A percentile compares a stretch with the other conserved stretches of the same genome.
Evolutionary conservation across 2,888 invertebrate genomes (phyloP).

Genomic region (Dryobotodes eremita): DNA sequence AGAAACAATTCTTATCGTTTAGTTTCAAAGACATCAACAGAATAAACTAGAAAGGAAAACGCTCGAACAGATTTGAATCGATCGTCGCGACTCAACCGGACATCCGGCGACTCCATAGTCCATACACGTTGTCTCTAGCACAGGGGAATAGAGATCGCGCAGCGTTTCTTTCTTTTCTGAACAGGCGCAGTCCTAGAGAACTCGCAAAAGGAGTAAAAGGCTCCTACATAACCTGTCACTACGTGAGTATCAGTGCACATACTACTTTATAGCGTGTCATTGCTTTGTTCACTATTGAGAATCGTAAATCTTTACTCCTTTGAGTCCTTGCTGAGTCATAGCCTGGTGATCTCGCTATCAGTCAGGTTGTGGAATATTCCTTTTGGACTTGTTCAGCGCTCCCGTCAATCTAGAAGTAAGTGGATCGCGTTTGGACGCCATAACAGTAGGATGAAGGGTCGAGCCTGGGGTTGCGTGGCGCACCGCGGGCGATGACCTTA

Average conservation of each 20-base stretch:
- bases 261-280: constrained; percentile 75
- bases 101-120: constrained; percentile 88
- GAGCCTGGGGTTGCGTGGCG: constrained; percentile 68
- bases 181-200: constrained; percentile 90
- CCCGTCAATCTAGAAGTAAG: constrained; percentile 76
- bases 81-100: constrained; percentile 81
- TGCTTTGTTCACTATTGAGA: constrained; percentile 69
- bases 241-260: constrained; percentile 87
- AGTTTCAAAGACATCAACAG: constrained; percentile 44
- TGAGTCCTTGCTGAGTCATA: constrained; percentile 77
- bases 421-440: constrained; percentile 78
- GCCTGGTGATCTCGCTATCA: constrained; percentile 69
- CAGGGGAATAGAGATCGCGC: constrained; percentile 88
- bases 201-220: constrained; percentile 91
- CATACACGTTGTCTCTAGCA: constrained; percentile 89
- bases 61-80: constrained; percentile 75
- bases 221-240: constrained; percentile 91
- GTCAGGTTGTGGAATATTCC: constrained; percentile 70
- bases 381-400: constrained; percentile 70
- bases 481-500: constrained; percentile 86
- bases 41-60: constrained; percentile 61
- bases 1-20: constrained; percentile 33
- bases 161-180: constrained; percentile 90
- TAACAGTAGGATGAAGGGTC: constrained; percentile 73
- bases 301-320: constrained; percentile 62